Evolutionary conservation across 30 jellyfish, hydroid and myxozoan genomes (phyloP), one percentile per base, ranked within the genome.

Genomic region (Haliclystus octoradiatus): DNA sequence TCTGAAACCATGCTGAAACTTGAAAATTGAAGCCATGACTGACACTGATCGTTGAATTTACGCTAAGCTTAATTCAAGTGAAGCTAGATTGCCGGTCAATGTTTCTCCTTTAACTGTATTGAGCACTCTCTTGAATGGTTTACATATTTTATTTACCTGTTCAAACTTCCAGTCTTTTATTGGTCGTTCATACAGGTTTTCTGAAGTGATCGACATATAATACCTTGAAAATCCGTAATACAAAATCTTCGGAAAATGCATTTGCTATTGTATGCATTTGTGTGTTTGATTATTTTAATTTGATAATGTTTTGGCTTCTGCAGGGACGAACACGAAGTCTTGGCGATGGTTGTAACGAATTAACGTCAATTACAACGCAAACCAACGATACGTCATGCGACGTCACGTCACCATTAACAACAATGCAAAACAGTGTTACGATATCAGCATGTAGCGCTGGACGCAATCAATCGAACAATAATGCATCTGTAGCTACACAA

Each of bases 401-500:
- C 31, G 68, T 89, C 52, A 31, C 52, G 46, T 47, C 81, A 13
- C 32, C 33, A 2, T 29, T 1, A 26, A 69, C 76, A 28, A 79
- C 88, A 71, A 62, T 73, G 70, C 82, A 75, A 2, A 34, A 75
- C 30, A 33, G 65, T 26, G 62, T 76, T 31, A 70, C 74, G 7
- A 69, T 50, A 57, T 79, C 30, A 3, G 86, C 71, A 73, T 13
- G 68, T 2, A 79, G 77, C 23, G 93, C 71, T 14, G 79, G 79
- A 23, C 52, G 88, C 73, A 81, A n/a, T n/a, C n/a, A n/a, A n/a
- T n/a, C n/a, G n/a, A n/a, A 65, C n/a, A 46, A 76, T 30, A 73
- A 73, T 66, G 71, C 78, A 24, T 86, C 96, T 1, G 93, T 86
- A 49, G 92, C 92, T 5, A 86, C 96, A 69, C 96, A 86, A 74